Evolutionary conservation across 2,113 vertebrate species (phyloP).

Genomic region (Microtus ochrogaster): DNA sequence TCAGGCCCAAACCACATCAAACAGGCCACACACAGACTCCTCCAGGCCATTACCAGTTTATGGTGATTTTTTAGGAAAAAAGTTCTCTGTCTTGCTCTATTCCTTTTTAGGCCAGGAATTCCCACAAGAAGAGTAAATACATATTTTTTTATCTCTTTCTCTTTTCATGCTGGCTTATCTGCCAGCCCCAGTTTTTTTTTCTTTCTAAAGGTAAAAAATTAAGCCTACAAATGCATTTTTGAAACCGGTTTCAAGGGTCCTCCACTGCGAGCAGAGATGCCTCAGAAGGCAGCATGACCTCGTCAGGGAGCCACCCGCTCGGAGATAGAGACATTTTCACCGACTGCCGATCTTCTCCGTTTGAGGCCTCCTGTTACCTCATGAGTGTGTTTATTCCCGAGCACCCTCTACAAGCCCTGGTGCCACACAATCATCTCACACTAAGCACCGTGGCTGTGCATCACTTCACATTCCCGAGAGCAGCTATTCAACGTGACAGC

Average conservation of each 20-base stretch:
- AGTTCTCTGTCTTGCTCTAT: conserved; percentile 78
- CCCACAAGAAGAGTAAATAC: conserved; percentile 71
- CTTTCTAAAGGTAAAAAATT: conserved; percentile 69
- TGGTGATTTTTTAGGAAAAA: conserved; percentile 77
- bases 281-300: conserved; percentile 1
- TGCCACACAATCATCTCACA: conserved; percentile 5
- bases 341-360: neutral
- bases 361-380: conserved; percentile 9
- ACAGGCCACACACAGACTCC: conserved; percentile 83
- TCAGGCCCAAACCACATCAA: conserved; percentile 85
- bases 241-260: conserved; percentile 39
- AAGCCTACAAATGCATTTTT: conserved; percentile 53
- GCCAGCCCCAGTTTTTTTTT: conserved; percentile 65
- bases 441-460: neutral
- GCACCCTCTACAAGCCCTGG: conserved; percentile 29
- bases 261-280: neutral
- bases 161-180: conserved; percentile 67
- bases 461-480: conserved; percentile 26
- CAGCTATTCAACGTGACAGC: neutral
- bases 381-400: conserved; percentile 36
- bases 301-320: conserved; percentile 8
- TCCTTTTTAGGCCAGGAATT: conserved; percentile 71
- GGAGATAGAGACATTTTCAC: neutral
- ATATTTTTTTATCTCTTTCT: conserved; percentile 45
- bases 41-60: conserved; percentile 63